Percentiles rank a stretch among this genome's conserved stretches.
These are phyloP conservation scores for Amyelois transitella DNA, from an alignment of 1,140 invertebrate species.

Conservation along the genomic window DNA sequence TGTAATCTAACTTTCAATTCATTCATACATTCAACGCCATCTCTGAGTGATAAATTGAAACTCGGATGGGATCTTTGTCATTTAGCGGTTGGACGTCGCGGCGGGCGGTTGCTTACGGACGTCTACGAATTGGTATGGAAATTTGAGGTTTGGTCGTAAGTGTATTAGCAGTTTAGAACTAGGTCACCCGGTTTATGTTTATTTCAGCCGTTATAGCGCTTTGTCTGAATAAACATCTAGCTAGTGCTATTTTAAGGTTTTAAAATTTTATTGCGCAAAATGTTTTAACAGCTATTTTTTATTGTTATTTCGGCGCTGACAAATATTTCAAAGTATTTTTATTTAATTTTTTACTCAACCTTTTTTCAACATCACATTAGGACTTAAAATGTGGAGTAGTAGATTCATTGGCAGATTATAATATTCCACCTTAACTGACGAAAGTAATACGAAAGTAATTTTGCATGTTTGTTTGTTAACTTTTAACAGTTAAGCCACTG, in stretches of 20 bases:
- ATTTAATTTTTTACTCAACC: no score
- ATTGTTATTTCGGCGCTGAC: no score
- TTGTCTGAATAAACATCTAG: background rate
- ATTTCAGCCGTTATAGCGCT: background rate
- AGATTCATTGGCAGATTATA: no score
- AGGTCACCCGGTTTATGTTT: background rate
- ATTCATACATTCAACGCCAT: constrained; percentile 73
- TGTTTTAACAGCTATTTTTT: no score
- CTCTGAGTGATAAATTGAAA: constrained; percentile 72
- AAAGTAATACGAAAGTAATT: no score
- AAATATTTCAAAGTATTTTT: no score
- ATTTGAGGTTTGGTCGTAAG: background rate
- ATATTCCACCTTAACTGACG: no score
- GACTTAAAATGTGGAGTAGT: no score
- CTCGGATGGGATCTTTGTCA: constrained; percentile 51
- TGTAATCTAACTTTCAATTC: constrained; percentile 75
- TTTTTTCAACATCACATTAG: no score
- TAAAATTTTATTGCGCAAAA: background rate
- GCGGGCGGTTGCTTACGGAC: constrained; percentile 14
- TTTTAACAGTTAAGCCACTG: no score
- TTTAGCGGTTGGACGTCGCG: constrained; percentile 35
- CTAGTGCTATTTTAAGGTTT: background rate
- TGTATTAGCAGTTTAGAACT: background rate
- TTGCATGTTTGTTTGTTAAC: no score
- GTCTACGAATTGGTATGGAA: background rate